Percentiles rank a stretch among this genome's conserved stretches.
Evolutionary conservation across 1,140 invertebrate species (phyloP).

Genomic region (Drosophila rhopaloa): DNA sequence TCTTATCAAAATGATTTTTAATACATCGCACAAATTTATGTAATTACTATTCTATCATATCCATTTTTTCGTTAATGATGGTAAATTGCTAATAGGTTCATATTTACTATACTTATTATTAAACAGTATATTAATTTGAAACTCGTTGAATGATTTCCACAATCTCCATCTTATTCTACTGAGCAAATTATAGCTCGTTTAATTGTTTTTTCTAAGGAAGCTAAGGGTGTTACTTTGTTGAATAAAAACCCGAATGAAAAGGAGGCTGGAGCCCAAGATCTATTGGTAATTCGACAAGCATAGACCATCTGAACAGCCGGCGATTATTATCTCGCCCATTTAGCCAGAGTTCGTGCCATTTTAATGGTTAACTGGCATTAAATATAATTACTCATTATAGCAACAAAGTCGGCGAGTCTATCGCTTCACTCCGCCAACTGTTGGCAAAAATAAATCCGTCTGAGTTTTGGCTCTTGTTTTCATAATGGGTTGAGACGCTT

Average conservation of each 20-base stretch:
- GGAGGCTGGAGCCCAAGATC: conserved; percentile 9
- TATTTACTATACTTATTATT: too few species aligned
- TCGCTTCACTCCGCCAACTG: background rate
- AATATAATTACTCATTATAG: conserved; percentile 55
- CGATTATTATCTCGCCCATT: conserved; percentile 40
- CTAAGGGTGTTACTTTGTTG: background rate
- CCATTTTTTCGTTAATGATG: too few species aligned
- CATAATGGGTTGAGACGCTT: conserved; percentile 24
- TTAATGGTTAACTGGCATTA: conserved; percentile 56
- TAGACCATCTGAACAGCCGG: conserved; percentile 2
- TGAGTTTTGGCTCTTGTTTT: conserved; percentile 32
- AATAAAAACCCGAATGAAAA: conserved; percentile 9
- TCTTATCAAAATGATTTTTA: too few species aligned
- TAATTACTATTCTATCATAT: too few species aligned
- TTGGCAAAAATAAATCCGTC: conserved; percentile 19
- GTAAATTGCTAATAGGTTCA: too few species aligned
- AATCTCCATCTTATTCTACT: background rate
- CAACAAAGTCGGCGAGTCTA: conserved; percentile 31
- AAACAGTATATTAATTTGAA: background rate
- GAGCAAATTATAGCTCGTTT: conserved; percentile 7
- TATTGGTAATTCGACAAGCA: conserved; percentile 7
- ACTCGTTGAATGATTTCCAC: background rate
- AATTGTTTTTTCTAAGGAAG: conserved; percentile 16
- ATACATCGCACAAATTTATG: too few species aligned
- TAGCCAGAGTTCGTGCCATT: conserved; percentile 53